phyloP scores from a whole-genome alignment of 2,888 invertebrate genomes.

The Drosophila peninsularis region DNA sequence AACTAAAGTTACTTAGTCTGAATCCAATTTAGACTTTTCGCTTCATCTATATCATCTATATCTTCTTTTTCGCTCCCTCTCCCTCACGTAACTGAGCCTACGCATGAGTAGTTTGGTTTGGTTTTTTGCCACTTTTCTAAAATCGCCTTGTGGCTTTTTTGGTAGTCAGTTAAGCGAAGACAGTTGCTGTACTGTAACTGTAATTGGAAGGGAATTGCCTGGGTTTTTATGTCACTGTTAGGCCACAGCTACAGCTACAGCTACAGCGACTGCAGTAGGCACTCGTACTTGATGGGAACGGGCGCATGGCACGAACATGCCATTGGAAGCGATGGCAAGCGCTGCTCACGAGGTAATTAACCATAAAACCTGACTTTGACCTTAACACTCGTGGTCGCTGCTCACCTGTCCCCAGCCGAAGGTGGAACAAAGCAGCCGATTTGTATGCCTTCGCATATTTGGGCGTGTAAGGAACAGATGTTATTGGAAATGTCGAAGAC shows the following conservation, averaged over 20 bases:
- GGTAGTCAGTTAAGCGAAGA: conserved; percentile 38
- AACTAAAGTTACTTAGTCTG: not conserved
- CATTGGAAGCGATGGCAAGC: conserved; percentile 42
- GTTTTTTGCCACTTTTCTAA: conserved; percentile 29
- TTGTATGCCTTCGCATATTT: conserved; percentile 64
- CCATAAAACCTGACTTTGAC: conserved; percentile 80
- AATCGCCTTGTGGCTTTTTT: conserved; percentile 52
- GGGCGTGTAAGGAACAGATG: conserved; percentile 48
- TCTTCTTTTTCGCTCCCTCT: too few species aligned
- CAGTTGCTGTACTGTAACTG: conserved; percentile 40
- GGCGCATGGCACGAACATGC: conserved; percentile 41
- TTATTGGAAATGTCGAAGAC: conserved; percentile 31
- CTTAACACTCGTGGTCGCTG: conserved; percentile 68
- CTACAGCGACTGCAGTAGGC: conserved; percentile 18
- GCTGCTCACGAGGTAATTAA: conserved; percentile 65
- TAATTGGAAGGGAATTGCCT: conserved; percentile 29
- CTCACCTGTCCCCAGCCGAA: conserved; percentile 44
- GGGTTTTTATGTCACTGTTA: conserved; percentile 10
- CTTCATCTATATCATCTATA: too few species aligned
- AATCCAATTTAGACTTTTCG: too few species aligned
- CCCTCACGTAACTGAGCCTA: too few species aligned
- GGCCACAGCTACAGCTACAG: conserved; percentile 15
- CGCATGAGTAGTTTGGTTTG: conserved; percentile 17
- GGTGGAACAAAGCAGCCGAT: conserved; percentile 18
- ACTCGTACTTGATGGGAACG: conserved; percentile 46